These are phyloP conservation scores for Terrapene triunguis DNA, from an alignment of 2,113 vertebrate species.

Conservation along the genomic window DNA sequence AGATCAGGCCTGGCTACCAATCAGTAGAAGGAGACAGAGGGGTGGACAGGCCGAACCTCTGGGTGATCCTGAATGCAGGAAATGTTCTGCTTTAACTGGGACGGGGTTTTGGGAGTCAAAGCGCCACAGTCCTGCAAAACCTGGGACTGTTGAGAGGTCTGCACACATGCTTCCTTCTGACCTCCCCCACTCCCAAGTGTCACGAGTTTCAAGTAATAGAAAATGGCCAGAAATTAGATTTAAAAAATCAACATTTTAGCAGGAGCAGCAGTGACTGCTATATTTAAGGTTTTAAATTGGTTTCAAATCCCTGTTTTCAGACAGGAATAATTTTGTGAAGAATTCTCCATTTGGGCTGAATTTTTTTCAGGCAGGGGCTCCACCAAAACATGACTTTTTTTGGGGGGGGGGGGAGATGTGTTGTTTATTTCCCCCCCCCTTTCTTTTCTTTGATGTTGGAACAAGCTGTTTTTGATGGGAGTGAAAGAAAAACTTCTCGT, in stretches of 20 bases:
- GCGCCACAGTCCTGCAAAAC: no score
- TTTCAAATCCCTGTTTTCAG: neutral
- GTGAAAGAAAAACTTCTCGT: neutral
- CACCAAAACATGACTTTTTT: neutral
- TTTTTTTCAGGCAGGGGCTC: neutral
- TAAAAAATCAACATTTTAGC: neutral
- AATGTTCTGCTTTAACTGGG: neutral
- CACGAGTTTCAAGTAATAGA: neutral
- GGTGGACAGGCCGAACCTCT: no score
- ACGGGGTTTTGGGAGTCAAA: neutral
- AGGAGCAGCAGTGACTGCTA: neutral
- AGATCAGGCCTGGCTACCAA: no score
- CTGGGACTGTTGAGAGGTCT: neutral
- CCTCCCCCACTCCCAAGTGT: neutral
- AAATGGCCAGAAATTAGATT: neutral
- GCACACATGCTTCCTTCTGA: neutral
- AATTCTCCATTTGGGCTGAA: neutral
- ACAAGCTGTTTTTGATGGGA: neutral
- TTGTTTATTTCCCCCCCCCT: fast-evolving
- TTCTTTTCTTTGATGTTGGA: neutral
- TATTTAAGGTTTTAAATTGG: neutral
- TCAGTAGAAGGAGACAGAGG: no score
- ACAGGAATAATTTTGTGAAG: neutral
- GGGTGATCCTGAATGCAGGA: no score
- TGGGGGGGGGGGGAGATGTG: no score